A percentile compares a stretch with the other conserved stretches of the same genome.
Conservation (phyloP, 2,797 vertebrate genomes). For the Bovichtus diacanthus region DNA sequence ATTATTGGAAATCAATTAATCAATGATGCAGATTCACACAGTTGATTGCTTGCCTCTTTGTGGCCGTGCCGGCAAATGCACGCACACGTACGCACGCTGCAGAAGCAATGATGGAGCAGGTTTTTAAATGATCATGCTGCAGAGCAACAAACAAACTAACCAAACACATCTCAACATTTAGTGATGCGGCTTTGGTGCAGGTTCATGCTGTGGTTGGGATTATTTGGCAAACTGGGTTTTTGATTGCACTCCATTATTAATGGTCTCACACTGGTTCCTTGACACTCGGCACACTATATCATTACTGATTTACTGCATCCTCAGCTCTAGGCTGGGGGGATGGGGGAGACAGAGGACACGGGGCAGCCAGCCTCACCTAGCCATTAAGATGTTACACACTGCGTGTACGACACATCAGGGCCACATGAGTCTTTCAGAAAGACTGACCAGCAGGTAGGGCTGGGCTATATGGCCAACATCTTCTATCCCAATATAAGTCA, state of each 20-base stretch:
- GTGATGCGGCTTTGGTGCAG: conserved; percentile 3
- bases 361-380: conserved; percentile 59
- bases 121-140: conserved; percentile 24
- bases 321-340: conserved; percentile 69
- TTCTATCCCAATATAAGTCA: too few species aligned
- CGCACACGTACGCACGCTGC: not conserved
- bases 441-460: conserved; percentile 14
- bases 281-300: conserved; percentile 70
- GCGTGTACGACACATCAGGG: conserved; percentile 34
- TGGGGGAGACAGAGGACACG: conserved; percentile 60
- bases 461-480: too few species aligned
- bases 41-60: conserved; percentile 51
- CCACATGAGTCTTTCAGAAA: conserved; percentile 18
- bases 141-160: conserved; percentile 26
- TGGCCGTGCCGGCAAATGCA: not conserved
- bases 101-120: not conserved
- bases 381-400: conserved; percentile 42
- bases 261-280: conserved; percentile 66
- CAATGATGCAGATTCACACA: conserved; percentile 55
- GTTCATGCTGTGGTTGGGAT: conserved; percentile 9
- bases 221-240: conserved; percentile 50
- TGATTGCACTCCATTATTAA: conserved; percentile 75
- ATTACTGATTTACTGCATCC: conserved; percentile 73
- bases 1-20: conserved; percentile 69
- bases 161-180: conserved; percentile 10